These are phyloP conservation scores for Paramormyrops hopkinsi DNA, from an alignment of 2,797 vertebrate species.

Conservation along the genomic window DNA sequence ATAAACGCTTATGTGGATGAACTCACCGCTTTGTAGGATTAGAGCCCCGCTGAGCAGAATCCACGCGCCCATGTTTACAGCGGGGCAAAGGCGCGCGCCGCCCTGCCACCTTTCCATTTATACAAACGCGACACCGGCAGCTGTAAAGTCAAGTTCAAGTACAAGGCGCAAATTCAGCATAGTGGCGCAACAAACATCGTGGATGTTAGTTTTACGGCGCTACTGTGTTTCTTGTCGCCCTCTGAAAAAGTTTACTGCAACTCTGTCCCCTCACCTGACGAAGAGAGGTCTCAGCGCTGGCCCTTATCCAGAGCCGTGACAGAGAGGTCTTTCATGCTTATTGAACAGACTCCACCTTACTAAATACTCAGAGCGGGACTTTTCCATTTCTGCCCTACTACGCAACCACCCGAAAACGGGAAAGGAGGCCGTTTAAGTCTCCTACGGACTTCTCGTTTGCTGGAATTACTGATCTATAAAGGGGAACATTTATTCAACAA, in stretches of 20 bases:
- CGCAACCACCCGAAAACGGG: neutral
- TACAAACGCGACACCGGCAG: constrained; percentile 21
- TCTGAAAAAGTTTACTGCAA: neutral
- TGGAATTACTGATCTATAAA: neutral
- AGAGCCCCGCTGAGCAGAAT: constrained; percentile 39
- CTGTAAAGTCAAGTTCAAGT: constrained; percentile 43
- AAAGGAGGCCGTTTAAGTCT: neutral
- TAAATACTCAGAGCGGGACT: neutral
- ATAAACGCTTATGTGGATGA: neutral
- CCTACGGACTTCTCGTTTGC: neutral
- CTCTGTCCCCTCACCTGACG: constrained; percentile 21
- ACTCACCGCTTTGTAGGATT: constrained; percentile 53
- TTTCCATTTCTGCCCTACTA: constrained; percentile 7
- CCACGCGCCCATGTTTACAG: constrained; percentile 47
- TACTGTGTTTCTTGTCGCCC: neutral
- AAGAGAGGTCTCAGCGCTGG: constrained; percentile 31
- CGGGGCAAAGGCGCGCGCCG: neutral
- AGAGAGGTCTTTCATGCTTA: constrained; percentile 39
- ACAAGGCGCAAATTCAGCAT: constrained; percentile 25
- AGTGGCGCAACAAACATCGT: constrained; percentile 11
- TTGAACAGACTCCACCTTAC: constrained; percentile 33
- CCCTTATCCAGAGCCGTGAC: constrained; percentile 19
- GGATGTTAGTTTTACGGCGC: neutral
- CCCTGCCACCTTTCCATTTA: constrained; percentile 29
- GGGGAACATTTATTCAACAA: neutral